Evolutionary conservation across 2,888 invertebrate species (phyloP).

Genomic region (Diaphora mendica): DNA sequence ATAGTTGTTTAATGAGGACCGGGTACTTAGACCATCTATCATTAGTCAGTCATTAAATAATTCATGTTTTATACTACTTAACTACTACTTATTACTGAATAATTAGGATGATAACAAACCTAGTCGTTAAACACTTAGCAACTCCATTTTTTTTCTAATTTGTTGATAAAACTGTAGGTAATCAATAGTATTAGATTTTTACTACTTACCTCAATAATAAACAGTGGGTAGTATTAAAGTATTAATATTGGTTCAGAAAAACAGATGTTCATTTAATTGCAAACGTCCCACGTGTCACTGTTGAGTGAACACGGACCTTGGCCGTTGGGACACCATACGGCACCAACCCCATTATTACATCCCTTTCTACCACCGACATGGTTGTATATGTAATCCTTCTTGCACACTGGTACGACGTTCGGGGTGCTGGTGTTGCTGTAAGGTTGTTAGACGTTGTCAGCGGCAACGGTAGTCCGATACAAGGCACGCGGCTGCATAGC

Average conservation of each 20-base stretch:
- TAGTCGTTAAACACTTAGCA: conserved; percentile 24
- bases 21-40: background rate
- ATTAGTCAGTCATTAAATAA: background rate
- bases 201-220: background rate
- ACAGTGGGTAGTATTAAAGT: conserved; percentile 31
- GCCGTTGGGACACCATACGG: conserved; percentile 67
- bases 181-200: background rate
- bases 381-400: conserved; percentile 64
- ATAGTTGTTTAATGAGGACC: background rate
- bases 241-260: conserved; percentile 47
- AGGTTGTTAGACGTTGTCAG: conserved; percentile 83
- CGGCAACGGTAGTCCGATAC: conserved; percentile 81
- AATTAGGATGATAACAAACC: conserved; percentile 25
- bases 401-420: conserved; percentile 61
- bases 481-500: conserved; percentile 68
- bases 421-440: conserved; percentile 73
- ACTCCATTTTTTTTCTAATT: background rate
- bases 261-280: conserved; percentile 78
- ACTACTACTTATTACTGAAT: background rate
- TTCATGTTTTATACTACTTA: background rate
- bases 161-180: background rate
- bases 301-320: conserved; percentile 77
- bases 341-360: conserved; percentile 69
- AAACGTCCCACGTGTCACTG: conserved; percentile 75
- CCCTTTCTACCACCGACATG: conserved; percentile 58